phyloP scores from a whole-genome alignment of 2,113 vertebrate genomes.

The Vidua macroura region DNA sequence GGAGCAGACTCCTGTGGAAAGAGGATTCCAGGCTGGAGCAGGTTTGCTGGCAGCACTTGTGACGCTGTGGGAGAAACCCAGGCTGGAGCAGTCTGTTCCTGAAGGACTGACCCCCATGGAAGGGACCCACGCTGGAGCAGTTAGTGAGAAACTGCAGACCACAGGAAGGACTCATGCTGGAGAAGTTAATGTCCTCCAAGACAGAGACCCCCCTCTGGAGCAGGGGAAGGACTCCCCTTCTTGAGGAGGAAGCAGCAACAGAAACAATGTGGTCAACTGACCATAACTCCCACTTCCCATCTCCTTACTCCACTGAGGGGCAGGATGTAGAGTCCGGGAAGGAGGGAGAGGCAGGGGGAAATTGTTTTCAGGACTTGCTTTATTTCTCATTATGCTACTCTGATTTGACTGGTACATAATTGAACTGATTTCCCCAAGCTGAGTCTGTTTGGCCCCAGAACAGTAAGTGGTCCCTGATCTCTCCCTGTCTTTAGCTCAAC shows the following conservation, averaged over 20 bases:
- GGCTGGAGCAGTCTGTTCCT: background rate
- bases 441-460: background rate
- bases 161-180: background rate
- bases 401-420: background rate
- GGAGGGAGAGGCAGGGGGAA: fast-evolving
- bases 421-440: background rate
- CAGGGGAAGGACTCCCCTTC: background rate
- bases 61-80: background rate
- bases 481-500: background rate
- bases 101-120: background rate
- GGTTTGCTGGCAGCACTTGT: background rate
- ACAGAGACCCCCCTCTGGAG: background rate
- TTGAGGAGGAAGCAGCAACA: background rate
- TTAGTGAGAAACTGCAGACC: background rate
- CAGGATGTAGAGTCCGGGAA: background rate
- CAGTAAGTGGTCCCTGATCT: background rate
- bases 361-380: background rate
- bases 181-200: background rate
- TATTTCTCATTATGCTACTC: background rate
- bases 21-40: background rate
- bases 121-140: background rate
- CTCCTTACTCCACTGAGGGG: background rate
- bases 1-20: background rate
- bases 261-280: background rate
- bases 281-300: background rate